Conservation (phyloP, 2,797 vertebrate species). For the Yasuhikotakia modesta region DNA sequence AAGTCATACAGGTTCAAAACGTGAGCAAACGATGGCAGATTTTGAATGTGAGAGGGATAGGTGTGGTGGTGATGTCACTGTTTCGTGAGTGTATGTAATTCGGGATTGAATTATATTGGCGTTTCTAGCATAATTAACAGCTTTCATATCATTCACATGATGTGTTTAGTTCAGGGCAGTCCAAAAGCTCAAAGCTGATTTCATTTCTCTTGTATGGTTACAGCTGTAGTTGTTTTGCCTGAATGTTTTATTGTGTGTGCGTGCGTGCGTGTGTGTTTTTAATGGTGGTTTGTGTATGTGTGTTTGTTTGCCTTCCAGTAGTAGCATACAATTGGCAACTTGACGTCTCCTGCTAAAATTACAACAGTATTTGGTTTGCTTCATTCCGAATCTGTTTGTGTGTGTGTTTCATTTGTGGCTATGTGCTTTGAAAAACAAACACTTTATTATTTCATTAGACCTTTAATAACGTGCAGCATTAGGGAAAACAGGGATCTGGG, state of each 20-base stretch:
- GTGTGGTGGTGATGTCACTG: constrained; percentile 3
- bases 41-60: constrained; percentile 1
- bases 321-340: constrained; percentile 26
- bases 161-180: constrained; percentile 18
- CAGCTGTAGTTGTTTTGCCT: constrained; percentile 36
- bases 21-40: too few relatives aligned
- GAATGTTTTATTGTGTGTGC: constrained; percentile 37
- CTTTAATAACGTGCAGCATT: constrained; percentile 33
- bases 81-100: constrained; percentile 47
- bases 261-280: constrained; percentile 42
- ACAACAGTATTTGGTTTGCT: constrained; percentile 37
- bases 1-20: background rate
- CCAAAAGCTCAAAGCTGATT: constrained; percentile 37
- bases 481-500: constrained; percentile 15
- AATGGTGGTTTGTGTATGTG: constrained; percentile 21
- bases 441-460: constrained; percentile 38
- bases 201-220: constrained; percentile 28
- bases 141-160: constrained; percentile 36
- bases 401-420: constrained; percentile 38
- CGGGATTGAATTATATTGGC: constrained; percentile 26
- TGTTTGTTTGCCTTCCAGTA: constrained; percentile 45
- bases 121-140: constrained; percentile 33
- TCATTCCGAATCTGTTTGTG: constrained; percentile 2
- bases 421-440: constrained; percentile 44
- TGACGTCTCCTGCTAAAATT: constrained; percentile 16